phyloP scores from a whole-genome alignment of 2,888 invertebrate species.

The Iselma pallidipennis region DNA sequence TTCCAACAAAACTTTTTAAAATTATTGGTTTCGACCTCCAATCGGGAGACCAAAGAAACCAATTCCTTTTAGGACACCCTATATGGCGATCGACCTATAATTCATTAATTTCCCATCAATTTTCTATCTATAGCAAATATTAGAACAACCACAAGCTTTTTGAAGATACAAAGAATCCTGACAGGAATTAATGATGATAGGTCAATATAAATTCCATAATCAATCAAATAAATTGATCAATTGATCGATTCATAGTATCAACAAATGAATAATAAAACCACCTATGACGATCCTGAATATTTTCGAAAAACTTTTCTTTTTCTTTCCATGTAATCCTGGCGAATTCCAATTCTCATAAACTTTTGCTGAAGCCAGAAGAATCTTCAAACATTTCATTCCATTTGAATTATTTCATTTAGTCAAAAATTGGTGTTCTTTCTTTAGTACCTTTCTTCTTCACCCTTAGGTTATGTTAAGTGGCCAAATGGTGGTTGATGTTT shows the following conservation, averaged over 20 bases:
- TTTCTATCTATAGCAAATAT: neutral
- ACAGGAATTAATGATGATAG: neutral
- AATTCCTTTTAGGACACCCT: no score
- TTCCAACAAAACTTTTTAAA: no score
- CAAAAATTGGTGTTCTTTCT: neutral
- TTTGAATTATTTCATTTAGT: neutral
- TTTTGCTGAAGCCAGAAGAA: no score
- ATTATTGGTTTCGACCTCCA: no score
- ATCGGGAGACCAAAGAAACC: no score
- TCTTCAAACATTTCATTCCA: neutral
- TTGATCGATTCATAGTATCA: no score
- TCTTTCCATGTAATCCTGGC: no score
- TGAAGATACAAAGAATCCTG: neutral
- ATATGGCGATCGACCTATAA: neutral
- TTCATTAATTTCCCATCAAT: neutral
- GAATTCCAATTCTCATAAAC: no score
- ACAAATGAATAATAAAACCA: neutral
- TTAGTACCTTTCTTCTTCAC: neutral
- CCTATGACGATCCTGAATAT: neutral
- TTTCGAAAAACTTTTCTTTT: no score
- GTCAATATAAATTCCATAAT: neutral
- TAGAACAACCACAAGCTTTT: neutral
- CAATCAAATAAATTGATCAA: neutral
- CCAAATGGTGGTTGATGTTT: constrained; percentile 4
- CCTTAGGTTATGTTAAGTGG: constrained; percentile 1